phyloP scores from a whole-genome alignment of 2,888 invertebrate species.

The Pinctada fucata region DNA sequence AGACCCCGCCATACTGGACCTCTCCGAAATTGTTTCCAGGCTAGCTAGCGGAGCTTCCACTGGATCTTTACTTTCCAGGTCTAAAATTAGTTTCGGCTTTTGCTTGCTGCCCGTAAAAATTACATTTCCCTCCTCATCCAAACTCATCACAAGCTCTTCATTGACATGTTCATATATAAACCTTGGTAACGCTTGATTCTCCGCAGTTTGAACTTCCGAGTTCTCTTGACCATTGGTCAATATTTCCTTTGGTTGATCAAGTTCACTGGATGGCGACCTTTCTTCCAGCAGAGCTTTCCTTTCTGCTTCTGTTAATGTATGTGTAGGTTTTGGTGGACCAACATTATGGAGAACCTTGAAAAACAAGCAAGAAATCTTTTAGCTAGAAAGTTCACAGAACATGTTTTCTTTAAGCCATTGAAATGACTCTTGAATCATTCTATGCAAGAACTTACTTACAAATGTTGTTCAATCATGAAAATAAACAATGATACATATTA shows the following conservation, averaged over 20 bases:
- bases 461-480: too few species aligned
- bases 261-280: conserved; percentile 49
- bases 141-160: conserved; percentile 49
- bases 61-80: conserved; percentile 48
- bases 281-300: conserved; percentile 60
- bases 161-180: conserved; percentile 10
- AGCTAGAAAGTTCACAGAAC: too few species aligned
- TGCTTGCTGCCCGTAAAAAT: conserved; percentile 46
- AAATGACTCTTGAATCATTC: background rate
- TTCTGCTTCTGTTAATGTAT: conserved; percentile 67
- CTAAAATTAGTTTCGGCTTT: conserved; percentile 48
- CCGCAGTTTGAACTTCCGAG: conserved; percentile 5
- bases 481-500: too few species aligned
- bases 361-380: background rate
- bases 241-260: conserved; percentile 30
- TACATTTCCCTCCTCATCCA: conserved; percentile 43
- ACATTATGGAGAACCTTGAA: conserved; percentile 79
- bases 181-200: conserved; percentile 13
- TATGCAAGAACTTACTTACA: background rate
- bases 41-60: conserved; percentile 86
- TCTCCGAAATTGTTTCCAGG: conserved; percentile 88
- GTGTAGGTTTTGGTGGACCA: conserved; percentile 86
- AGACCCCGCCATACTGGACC: conserved; percentile 86
- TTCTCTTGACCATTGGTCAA: background rate
- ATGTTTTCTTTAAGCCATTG: background rate